Evolutionary conservation across 1,140 invertebrate species (phyloP).

Genomic region (Choristoneura fumiferana): DNA sequence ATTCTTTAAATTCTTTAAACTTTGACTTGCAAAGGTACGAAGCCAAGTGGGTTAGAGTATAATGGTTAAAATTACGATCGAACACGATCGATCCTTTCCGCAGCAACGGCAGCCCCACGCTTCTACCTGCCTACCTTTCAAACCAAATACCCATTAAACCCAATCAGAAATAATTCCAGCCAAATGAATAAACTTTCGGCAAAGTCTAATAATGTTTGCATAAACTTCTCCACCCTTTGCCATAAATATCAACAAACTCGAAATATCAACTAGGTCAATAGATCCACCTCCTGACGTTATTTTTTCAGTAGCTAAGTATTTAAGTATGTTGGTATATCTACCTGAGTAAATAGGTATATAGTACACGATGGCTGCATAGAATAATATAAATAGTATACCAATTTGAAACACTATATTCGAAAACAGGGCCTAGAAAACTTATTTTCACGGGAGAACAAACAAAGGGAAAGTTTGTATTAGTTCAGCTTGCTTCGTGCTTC

Average conservation of each 20-base stretch:
- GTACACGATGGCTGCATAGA: background rate
- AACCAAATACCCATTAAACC: too few species aligned
- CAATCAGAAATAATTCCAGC: background rate
- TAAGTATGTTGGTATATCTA: too few species aligned
- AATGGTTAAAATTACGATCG: too few species aligned
- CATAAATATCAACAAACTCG: background rate
- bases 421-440: constrained; percentile 6
- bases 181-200: constrained; percentile 4
- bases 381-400: background rate
- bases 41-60: too few species aligned
- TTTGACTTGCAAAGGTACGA: too few species aligned
- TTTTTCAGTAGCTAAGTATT: background rate
- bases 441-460: constrained; percentile 4
- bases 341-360: background rate
- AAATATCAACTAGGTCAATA: background rate
- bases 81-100: too few species aligned
- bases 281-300: background rate
- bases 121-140: too few species aligned
- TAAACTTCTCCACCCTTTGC: background rate
- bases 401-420: constrained; percentile 2
- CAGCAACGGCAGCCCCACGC: too few species aligned
- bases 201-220: constrained; percentile 2
- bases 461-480: constrained; percentile 11
- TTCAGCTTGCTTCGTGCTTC: background rate
- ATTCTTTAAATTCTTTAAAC: too few species aligned